A percentile compares a stretch with the other conserved stretches of the same genome.
These are phyloP conservation scores for rabbit (Oryctolagus cuniculus) DNA, from an alignment of 2,113 vertebrate species.

Conservation along the genomic window DNA sequence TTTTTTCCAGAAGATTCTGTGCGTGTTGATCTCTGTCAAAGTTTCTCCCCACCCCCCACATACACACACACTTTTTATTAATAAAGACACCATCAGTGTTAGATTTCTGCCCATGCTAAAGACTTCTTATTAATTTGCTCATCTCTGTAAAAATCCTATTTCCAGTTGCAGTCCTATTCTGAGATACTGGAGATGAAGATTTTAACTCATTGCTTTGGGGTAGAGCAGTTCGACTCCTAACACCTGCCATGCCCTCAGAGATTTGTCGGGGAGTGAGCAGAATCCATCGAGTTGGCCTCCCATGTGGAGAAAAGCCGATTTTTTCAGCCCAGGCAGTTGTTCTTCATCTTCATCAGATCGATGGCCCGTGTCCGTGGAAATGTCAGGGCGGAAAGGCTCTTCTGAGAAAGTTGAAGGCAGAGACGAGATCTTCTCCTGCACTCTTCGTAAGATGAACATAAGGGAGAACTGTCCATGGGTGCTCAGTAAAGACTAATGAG, in stretches of 20 bases:
- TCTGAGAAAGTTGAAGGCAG: not conserved
- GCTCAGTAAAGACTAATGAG: not conserved
- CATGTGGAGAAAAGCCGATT: not conserved
- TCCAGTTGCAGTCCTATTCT: not conserved
- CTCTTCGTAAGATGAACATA: not conserved
- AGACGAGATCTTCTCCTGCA: not conserved
- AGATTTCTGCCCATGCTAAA: not conserved
- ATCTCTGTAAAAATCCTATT: not conserved
- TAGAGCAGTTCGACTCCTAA: not conserved
- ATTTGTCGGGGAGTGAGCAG: not conserved
- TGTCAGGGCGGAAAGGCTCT: not conserved
- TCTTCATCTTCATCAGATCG: not conserved
- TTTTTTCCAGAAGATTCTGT: not conserved
- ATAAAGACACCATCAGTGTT: not conserved
- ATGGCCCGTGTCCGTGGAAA: not conserved
- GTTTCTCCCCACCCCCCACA: not conserved
- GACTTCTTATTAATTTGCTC: not conserved
- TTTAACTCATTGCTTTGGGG: not conserved
- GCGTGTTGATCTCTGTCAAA: not conserved
- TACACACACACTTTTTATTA: not conserved
- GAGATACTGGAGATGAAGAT: not conserved
- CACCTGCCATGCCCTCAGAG: not conserved
- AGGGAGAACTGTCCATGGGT: fast-evolving
- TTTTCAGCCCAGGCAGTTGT: not conserved
- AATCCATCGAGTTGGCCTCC: not conserved